A percentile compares a stretch with the other conserved stretches of the same genome.
Conservation (phyloP, 2,888 invertebrate genomes). For the Hydriomena furcata region DNA sequence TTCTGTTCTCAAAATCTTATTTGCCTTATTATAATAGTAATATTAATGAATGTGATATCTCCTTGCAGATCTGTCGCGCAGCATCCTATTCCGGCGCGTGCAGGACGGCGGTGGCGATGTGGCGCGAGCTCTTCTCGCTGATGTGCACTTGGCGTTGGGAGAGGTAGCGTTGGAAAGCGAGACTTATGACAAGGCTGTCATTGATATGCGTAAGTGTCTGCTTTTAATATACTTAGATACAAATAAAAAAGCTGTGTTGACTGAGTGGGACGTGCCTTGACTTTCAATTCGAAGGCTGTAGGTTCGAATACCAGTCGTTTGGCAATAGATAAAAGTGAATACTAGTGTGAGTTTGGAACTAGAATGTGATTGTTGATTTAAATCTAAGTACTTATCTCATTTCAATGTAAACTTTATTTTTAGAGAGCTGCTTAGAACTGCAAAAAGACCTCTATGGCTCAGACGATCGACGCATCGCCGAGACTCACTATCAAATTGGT, state of each 20-base stretch:
- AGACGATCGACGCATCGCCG: slow-evolving; percentile 90
- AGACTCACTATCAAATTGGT: slow-evolving; percentile 95
- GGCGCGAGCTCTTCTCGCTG: slow-evolving; percentile 85
- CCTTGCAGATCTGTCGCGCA: slow-evolving; percentile 89
- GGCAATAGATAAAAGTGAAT: too few relatives aligned
- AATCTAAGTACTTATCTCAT: too few relatives aligned
- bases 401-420: neutral
- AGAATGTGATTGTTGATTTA: too few relatives aligned
- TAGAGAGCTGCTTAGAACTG: slow-evolving; percentile 76
- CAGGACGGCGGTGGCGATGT: slow-evolving; percentile 71
- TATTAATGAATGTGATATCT: too few relatives aligned
- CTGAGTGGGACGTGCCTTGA: too few relatives aligned
- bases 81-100: slow-evolving; percentile 88
- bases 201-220: slow-evolving; percentile 86
- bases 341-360: too few relatives aligned
- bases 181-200: slow-evolving; percentile 91
- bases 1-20: too few relatives aligned
- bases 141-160: slow-evolving; percentile 92
- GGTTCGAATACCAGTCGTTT: too few relatives aligned
- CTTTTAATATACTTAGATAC: too few relatives aligned
- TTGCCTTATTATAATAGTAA: too few relatives aligned
- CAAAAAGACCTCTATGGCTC: slow-evolving; percentile 81
- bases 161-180: slow-evolving; percentile 97
- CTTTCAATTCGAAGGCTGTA: too few relatives aligned
- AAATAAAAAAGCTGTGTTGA: too few relatives aligned